Evolutionary conservation across 2,797 vertebrate species (phyloP).

Genomic region (Melanotaenia nigrans): DNA sequence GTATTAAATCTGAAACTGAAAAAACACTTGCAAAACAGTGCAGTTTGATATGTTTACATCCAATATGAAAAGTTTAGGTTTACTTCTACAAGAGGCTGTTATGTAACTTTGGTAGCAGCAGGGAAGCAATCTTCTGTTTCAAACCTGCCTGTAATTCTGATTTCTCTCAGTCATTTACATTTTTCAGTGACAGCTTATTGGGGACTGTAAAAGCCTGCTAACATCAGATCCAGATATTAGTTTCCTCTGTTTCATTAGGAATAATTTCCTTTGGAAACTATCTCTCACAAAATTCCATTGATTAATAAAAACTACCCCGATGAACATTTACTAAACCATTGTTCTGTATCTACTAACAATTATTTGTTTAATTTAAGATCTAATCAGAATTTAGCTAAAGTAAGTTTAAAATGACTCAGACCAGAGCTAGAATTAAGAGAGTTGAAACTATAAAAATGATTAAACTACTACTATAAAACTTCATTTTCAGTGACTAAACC

Average conservation of each 20-base stretch:
- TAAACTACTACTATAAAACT: too few species aligned
- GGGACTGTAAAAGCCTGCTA: not conserved
- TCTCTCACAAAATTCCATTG: too few species aligned
- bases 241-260: too few species aligned
- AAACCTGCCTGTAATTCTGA: constrained; percentile 8
- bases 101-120: not conserved
- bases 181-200: constrained; percentile 2
- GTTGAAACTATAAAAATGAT: too few species aligned
- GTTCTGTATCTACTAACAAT: too few species aligned
- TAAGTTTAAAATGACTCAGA: too few species aligned
- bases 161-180: constrained; percentile 14
- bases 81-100: constrained; percentile 11
- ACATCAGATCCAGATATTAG: not conserved
- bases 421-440: too few species aligned
- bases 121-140: constrained; percentile 4
- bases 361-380: too few species aligned
- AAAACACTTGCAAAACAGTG: constrained; percentile 12
- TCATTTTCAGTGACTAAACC: too few species aligned
- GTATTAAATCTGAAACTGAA: constrained; percentile 15
- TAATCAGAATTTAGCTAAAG: not conserved
- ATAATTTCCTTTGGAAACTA: too few species aligned
- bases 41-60: not conserved
- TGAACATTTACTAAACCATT: too few species aligned
- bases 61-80: constrained; percentile 17
- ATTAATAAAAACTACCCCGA: too few species aligned